Percentiles rank a stretch among this genome's conserved stretches.
Conservation (phyloP, 2,113 vertebrate species). For the Spilogale gracilis region DNA sequence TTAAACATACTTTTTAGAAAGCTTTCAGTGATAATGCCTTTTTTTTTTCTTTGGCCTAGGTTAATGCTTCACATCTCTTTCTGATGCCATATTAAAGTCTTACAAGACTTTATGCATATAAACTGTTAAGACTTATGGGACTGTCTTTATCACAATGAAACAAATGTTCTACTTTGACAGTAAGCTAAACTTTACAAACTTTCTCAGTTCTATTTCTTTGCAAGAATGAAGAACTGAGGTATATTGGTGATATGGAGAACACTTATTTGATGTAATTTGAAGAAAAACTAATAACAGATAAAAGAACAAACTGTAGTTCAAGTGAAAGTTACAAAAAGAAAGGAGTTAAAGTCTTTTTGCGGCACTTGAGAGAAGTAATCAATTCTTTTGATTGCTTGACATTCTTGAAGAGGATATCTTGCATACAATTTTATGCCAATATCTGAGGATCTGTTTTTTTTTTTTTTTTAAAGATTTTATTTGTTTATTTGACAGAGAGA, state of each 20-base stretch:
- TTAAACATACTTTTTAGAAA: not conserved
- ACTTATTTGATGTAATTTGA: conserved; percentile 28
- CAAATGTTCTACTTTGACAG: not conserved
- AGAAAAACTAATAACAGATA: conserved; percentile 44
- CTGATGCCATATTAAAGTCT: not conserved
- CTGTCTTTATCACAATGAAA: not conserved
- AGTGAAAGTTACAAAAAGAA: not conserved
- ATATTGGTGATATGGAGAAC: not conserved
- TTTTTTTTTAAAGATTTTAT: not conserved
- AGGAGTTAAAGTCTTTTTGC: not conserved
- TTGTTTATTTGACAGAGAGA: too few species aligned
- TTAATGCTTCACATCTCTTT: not conserved
- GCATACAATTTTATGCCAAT: not conserved
- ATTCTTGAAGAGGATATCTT: conserved; percentile 32
- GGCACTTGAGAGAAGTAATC: conserved; percentile 37
- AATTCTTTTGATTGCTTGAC: conserved; percentile 60
- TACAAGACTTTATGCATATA: not conserved
- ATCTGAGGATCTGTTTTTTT: not conserved
- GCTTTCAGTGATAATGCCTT: not conserved
- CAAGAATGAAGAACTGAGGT: not conserved
- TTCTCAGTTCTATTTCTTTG: conserved; percentile 17
- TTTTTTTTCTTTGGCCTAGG: not conserved
- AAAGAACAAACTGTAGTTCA: conserved; percentile 29
- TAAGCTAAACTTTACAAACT: not conserved
- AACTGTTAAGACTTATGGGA: not conserved